Base-by-base conservation (phyloP, 2,797 vertebrate species). In the Toxotes lorentzi region DNA sequence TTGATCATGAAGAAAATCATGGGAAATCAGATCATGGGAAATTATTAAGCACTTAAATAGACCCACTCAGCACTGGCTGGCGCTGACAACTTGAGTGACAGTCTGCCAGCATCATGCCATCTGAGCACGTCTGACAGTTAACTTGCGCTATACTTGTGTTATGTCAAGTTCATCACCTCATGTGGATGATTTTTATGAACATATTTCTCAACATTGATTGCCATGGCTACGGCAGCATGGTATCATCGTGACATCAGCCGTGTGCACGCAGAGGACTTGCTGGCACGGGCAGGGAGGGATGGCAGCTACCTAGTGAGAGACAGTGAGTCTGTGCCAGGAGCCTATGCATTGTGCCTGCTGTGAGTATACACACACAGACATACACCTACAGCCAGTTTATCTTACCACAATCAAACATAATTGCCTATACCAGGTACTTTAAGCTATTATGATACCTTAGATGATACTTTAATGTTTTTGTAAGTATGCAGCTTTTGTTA, bases 161-260 rank as follows among this genome's bases (percentile, higher is more conserved):
- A 70, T 63, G 68, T 79, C 60, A 51, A 27, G 75, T 66, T 73
- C 75, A 40, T 82, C 79, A 5, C 69, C 90, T 87, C 73, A 86
- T 87, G 89, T 81, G 90, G 91, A 91, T 80, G 72, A 81, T 79
- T 83, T 83, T 77, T 79, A 48, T 65, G 41, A 85, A 79, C 69
- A 59, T 64, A 82, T 58, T 77, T 62, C 43, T 30, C 16, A 30
- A 38, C 72, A 43, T 77, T 59, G 78, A 86, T 86, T 59, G 73
- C 80, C 91, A 95, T 95, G 94, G 85, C 95, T 35, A 85, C 86
- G 56, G 92, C 90, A 10, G 70, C 92, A 62, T 97, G 97, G 97
- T 97, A 97, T 86, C 97, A 97, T 89, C 85, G 95, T 51, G 96
- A 97, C 91, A 96, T 97, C 92, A 97, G 96, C 88, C 95, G 96